These are phyloP conservation scores for Mustela lutreola DNA, from an alignment of 2,113 vertebrate genomes.

Conservation along the genomic window DNA sequence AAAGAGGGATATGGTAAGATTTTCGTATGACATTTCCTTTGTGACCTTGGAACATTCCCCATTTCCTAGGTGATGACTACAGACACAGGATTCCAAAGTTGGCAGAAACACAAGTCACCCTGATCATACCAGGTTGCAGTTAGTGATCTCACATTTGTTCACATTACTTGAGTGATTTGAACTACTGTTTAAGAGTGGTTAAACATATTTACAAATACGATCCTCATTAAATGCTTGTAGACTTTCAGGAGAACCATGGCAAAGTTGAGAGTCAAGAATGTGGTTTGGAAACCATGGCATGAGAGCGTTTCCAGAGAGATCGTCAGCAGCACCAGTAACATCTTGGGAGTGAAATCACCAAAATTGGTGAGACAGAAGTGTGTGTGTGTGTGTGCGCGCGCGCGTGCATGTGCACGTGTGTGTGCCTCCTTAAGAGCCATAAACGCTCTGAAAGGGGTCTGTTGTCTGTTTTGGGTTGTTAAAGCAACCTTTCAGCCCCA, in stretches of 20 bases:
- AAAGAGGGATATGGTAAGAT: neutral
- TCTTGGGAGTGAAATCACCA: neutral
- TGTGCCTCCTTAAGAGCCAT: neutral
- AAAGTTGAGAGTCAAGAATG: neutral
- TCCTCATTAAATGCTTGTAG: slow-evolving; percentile 13
- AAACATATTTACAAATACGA: neutral
- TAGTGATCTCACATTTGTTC: neutral
- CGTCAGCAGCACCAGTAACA: neutral
- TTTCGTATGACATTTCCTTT: neutral
- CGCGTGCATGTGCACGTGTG: too few relatives aligned
- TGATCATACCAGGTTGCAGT: neutral
- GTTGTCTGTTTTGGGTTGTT: neutral
- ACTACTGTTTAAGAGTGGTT: neutral
- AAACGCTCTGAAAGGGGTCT: neutral
- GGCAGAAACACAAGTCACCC: neutral
- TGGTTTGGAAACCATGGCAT: neutral
- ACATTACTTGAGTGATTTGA: neutral
- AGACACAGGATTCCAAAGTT: neutral
- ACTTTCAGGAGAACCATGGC: neutral
- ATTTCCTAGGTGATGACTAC: neutral
- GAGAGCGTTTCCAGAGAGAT: neutral
- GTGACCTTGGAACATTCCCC: neutral
- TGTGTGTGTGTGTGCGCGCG: neutral
- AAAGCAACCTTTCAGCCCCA: neutral
- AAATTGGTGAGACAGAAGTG: neutral